Evolutionary conservation across 2,797 vertebrate species (phyloP).

Genomic region (Pipistrellus pipistrellus): DNA sequence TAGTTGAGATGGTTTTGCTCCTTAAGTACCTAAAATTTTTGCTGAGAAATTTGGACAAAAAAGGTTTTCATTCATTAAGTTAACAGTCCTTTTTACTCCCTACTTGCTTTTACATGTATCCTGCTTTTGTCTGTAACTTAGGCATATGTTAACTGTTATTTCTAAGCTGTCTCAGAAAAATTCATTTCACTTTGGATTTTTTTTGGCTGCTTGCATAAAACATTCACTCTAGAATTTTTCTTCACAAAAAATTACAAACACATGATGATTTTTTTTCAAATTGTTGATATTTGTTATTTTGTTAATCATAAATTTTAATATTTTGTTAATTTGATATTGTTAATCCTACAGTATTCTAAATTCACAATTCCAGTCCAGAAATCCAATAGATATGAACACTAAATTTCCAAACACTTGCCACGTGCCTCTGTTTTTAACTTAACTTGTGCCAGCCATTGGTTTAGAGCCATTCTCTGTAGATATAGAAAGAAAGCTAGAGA

Average conservation of each 20-base stretch:
- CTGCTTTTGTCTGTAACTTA: slow-evolving; percentile 51
- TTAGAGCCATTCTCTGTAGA: slow-evolving; percentile 69
- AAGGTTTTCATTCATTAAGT: slow-evolving; percentile 64
- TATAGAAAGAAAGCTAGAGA: slow-evolving; percentile 3
- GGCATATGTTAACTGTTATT: slow-evolving; percentile 74
- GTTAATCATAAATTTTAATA: too few relatives aligned
- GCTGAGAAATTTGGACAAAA: slow-evolving; percentile 35
- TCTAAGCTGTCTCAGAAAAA: slow-evolving; percentile 72
- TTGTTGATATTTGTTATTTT: background rate
- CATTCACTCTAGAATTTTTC: slow-evolving; percentile 72
- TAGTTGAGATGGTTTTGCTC: background rate
- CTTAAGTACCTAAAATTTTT: slow-evolving; percentile 21
- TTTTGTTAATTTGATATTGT: slow-evolving; percentile 50
- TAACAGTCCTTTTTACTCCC: background rate
- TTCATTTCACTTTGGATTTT: slow-evolving; percentile 79
- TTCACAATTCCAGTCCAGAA: slow-evolving; percentile 76
- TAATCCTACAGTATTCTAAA: slow-evolving; percentile 71
- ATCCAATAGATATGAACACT: slow-evolving; percentile 69
- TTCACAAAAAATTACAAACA: slow-evolving; percentile 84
- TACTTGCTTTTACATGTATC: slow-evolving; percentile 5
- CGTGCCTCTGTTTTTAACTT: slow-evolving; percentile 63
- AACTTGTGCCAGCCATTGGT: slow-evolving; percentile 8
- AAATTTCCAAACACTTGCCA: slow-evolving; percentile 65
- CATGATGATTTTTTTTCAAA: slow-evolving; percentile 76
- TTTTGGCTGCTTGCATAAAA: slow-evolving; percentile 80